Conservation (phyloP, 2,888 invertebrate genomes). For the Aproaerema taeniolella region DNA sequence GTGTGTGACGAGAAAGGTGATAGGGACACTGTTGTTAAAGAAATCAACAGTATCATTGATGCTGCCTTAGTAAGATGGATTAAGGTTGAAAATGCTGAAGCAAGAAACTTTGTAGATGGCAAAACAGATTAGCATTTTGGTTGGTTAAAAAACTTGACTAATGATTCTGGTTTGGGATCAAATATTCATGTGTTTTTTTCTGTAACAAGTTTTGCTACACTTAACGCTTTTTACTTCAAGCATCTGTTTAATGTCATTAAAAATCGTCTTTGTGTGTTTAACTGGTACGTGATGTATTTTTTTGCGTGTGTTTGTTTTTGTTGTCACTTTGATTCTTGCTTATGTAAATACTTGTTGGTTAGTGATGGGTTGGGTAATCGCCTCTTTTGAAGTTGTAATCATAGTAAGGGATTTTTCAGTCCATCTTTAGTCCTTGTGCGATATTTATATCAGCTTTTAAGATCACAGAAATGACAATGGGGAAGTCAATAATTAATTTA, state of each 20-base stretch:
- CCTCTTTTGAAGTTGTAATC: too few relatives aligned
- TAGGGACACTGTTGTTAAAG: slow-evolving; percentile 19
- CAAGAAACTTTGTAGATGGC: slow-evolving; percentile 4
- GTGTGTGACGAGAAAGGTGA: slow-evolving; percentile 43
- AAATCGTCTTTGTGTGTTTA: slow-evolving; percentile 44
- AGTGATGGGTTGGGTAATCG: too few relatives aligned
- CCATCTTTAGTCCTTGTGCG: too few relatives aligned
- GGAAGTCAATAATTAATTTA: too few relatives aligned
- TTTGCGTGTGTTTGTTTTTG: not conserved
- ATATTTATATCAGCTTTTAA: too few relatives aligned
- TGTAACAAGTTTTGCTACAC: slow-evolving; percentile 65
- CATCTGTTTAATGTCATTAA: slow-evolving; percentile 66
- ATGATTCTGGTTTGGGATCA: slow-evolving; percentile 74
- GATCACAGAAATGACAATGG: too few relatives aligned
- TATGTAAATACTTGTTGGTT: too few relatives aligned
- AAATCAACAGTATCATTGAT: not conserved
- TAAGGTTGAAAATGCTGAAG: slow-evolving; percentile 30
- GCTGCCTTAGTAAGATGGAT: slow-evolving; percentile 18
- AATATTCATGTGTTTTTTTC: slow-evolving; percentile 71
- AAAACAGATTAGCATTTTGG: slow-evolving; percentile 17
- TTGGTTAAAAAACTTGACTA: slow-evolving; percentile 66
- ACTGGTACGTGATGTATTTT: not conserved
- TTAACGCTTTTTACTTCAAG: slow-evolving; percentile 66
- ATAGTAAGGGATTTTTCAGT: too few relatives aligned
- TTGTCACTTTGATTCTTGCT: too few relatives aligned